Conservation (phyloP, 2,797 vertebrate species). For the Rhynchonycteris naso region DNA sequence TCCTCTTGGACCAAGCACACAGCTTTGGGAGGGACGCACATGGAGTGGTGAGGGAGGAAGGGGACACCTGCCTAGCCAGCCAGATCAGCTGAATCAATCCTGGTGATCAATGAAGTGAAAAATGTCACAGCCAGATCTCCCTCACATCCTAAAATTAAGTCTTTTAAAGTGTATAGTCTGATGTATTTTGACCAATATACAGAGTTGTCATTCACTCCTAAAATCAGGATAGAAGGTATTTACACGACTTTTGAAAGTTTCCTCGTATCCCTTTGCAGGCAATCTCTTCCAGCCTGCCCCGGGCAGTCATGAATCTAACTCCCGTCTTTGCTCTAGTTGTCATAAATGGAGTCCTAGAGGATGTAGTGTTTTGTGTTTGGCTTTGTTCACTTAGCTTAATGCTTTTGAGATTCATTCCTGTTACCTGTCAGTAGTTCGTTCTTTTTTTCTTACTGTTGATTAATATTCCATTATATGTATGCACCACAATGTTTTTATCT, state of each 20-base stretch:
- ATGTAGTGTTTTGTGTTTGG: not conserved
- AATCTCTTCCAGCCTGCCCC: not conserved
- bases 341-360: not conserved
- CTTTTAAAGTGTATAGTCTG: not conserved
- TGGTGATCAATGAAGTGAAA: too few species aligned
- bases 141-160: too few species aligned
- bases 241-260: not conserved
- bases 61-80: too few species aligned
- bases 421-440: not conserved
- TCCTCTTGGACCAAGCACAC: too few species aligned
- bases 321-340: not conserved
- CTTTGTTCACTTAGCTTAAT: not conserved
- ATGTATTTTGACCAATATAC: not conserved
- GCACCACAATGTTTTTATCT: not conserved
- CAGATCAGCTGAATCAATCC: too few species aligned
- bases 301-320: not conserved
- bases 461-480: not conserved
- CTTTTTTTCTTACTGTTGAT: not conserved
- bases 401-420: not conserved
- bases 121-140: too few species aligned
- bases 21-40: too few species aligned
- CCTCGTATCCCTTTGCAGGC: not conserved
- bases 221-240: not conserved
- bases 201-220: not conserved
- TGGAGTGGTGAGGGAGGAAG: too few species aligned